phyloP scores from a whole-genome alignment of 1,140 invertebrate genomes.

The Bombus cullumanus region DNA sequence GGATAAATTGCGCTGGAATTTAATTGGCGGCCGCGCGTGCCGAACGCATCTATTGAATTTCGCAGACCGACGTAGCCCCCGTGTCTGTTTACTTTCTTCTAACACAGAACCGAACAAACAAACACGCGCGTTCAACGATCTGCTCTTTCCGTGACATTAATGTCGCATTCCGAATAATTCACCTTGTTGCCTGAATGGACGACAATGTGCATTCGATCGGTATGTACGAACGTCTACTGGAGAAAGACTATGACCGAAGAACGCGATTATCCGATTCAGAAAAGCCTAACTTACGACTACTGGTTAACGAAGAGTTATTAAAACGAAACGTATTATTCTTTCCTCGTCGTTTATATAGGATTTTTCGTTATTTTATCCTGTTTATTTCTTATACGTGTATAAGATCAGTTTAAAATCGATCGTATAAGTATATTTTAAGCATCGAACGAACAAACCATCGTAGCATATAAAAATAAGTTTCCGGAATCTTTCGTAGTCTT shows the following conservation, averaged over 20 bases:
- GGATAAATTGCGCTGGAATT: constrained; percentile 26
- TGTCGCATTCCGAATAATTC: constrained; percentile 22
- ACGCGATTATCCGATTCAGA: background rate
- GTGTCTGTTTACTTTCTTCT: background rate
- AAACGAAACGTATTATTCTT: background rate
- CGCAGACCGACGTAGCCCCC: background rate
- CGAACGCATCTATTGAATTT: constrained; percentile 23
- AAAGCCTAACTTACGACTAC: background rate
- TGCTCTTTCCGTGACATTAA: constrained; percentile 10
- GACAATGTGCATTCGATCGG: background rate
- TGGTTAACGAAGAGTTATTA: background rate
- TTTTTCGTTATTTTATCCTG: too few relatives aligned
- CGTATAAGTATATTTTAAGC: background rate
- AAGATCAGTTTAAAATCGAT: background rate
- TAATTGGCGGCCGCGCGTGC: constrained; percentile 22
- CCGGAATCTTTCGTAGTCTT: background rate
- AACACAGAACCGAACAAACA: background rate
- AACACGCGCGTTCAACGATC: constrained; percentile 9
- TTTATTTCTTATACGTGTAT: background rate
- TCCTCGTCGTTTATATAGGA: background rate
- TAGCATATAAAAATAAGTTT: background rate
- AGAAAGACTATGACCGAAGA: background rate
- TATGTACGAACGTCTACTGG: background rate
- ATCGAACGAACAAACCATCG: background rate
- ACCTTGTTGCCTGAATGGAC: background rate